Evolutionary conservation across 2,113 vertebrate genomes (phyloP).

Genomic region (Manacus vitellinus): DNA sequence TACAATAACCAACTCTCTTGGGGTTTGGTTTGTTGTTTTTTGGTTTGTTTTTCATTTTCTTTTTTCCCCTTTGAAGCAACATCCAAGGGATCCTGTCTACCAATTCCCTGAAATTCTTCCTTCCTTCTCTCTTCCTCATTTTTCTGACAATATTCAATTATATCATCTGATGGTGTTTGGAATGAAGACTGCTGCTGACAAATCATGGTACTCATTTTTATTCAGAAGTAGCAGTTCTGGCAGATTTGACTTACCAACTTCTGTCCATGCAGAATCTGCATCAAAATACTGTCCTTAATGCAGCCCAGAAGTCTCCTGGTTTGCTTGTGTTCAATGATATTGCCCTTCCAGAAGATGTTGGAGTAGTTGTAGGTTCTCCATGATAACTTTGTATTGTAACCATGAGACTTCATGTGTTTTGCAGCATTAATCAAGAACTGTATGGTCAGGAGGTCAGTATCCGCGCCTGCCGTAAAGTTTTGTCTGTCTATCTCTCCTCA

Average conservation of each 20-base stretch:
- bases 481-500: not conserved
- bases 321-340: not conserved
- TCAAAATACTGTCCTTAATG: not conserved
- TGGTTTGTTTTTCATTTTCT: not conserved
- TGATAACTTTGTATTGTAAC: not conserved
- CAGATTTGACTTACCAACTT: not conserved
- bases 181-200: not conserved
- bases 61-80: fast-evolving
- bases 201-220: not conserved
- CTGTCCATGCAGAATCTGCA: not conserved
- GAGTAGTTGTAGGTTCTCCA: not conserved
- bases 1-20: not conserved
- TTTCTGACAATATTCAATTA: not conserved
- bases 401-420: not conserved
- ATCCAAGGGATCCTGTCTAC: not conserved
- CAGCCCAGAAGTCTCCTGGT: not conserved
- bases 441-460: not conserved
- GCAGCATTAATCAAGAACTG: not conserved
- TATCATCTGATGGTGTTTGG: not conserved
- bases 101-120: not conserved
- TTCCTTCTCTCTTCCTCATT: not conserved
- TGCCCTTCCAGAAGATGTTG: not conserved
- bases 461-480: not conserved
- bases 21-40: not conserved
- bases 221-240: not conserved